Conservation (phyloP, 2,888 invertebrate species). For the Mylabris sibirica region DNA sequence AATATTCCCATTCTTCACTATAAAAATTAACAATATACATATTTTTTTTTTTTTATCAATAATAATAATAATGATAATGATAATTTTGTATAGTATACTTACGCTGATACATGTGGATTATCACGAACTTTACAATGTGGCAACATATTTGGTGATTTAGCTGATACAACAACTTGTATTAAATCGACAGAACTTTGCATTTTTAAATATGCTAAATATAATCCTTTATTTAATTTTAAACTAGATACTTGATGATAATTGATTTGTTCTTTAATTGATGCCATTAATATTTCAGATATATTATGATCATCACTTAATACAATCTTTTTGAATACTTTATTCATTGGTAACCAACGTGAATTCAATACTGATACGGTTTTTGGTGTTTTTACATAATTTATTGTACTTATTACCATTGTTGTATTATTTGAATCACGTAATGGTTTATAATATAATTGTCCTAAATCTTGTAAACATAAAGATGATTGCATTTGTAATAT, state of each 20-base stretch:
- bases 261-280: slow-evolving; percentile 83
- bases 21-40: slow-evolving; percentile 16
- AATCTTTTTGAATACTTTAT: slow-evolving; percentile 75
- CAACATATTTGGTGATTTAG: slow-evolving; percentile 91
- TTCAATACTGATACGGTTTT: slow-evolving; percentile 90
- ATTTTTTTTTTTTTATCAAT: no score
- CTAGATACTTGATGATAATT: slow-evolving; percentile 81
- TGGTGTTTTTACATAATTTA: slow-evolving; percentile 80
- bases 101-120: slow-evolving; percentile 96
- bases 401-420: slow-evolving; percentile 82
- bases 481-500: slow-evolving; percentile 92
- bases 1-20: slow-evolving; percentile 95
- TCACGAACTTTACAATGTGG: slow-evolving; percentile 93
- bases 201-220: slow-evolving; percentile 96
- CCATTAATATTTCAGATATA: slow-evolving; percentile 84
- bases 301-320: slow-evolving; percentile 77
- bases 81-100: slow-evolving; percentile 63
- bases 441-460: slow-evolving; percentile 92
- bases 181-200: slow-evolving; percentile 96
- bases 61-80: no score
- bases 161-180: slow-evolving; percentile 91
- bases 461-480: slow-evolving; percentile 90
- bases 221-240: slow-evolving; percentile 82
- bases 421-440: slow-evolving; percentile 89
- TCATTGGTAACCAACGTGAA: slow-evolving; percentile 90